Evolutionary conservation across 2,888 invertebrate species (phyloP).

Genomic region (Leucophenga maculata): DNA sequence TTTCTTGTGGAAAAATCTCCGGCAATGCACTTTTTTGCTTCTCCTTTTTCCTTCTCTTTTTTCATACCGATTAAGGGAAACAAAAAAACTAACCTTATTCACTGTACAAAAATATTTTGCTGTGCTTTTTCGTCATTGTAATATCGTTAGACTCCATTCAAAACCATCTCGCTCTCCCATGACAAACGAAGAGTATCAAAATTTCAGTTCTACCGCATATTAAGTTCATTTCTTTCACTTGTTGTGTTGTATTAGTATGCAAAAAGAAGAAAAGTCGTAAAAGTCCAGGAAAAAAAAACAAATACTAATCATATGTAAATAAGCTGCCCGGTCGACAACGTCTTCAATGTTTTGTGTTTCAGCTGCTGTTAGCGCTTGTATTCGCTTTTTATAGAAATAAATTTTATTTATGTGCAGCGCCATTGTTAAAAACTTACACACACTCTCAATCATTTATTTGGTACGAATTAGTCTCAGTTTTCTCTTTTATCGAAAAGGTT

Average conservation of each 20-base stretch:
- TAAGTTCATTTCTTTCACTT: conserved; percentile 1
- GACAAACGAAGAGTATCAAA: no score
- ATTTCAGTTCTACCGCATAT: neutral
- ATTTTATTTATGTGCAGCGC: conserved; percentile 48
- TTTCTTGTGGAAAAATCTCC: no score
- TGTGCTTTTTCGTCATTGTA: no score
- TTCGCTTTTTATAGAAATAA: conserved; percentile 54
- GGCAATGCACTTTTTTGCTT: no score
- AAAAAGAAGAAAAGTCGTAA: neutral
- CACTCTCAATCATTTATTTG: conserved; percentile 13
- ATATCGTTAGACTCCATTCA: no score
- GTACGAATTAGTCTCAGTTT: conserved; percentile 61
- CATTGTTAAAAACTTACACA: neutral
- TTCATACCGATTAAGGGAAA: no score
- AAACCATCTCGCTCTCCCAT: no score
- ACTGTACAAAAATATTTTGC: no score
- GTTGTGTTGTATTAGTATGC: neutral
- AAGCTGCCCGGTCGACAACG: conserved; percentile 30
- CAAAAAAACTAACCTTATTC: no score
- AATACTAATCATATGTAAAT: conserved; percentile 58
- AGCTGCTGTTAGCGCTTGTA: conserved; percentile 39
- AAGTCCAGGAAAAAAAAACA: conserved; percentile 33
- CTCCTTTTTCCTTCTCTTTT: no score
- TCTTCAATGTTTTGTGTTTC: conserved; percentile 15
- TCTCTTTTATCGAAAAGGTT: conserved; percentile 49